Base-by-base conservation (phyloP, 2,797 vertebrate species). In the Mormyrus proboscirostris region DNA sequence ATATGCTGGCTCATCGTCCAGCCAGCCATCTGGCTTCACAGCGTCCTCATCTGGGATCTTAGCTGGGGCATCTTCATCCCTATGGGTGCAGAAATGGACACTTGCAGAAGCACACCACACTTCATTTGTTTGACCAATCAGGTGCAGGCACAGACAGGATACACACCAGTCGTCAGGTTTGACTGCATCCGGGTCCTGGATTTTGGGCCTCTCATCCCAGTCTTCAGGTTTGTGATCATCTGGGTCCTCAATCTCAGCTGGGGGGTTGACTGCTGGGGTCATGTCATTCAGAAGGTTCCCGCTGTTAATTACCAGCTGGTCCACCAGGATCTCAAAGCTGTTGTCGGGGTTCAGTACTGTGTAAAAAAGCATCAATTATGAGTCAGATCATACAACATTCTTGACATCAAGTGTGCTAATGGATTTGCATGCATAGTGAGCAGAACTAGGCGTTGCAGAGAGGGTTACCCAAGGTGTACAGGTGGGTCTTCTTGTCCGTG, bases 181-280 rank as follows among this genome's bases (percentile, higher is more conserved):
- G 91, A 95, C 92, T 19, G 99, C 97, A 88, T 97, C 96, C 0
- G 98, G 98, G 93, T 99, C 99, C 91, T 98, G 95, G 91, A 99
- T 98, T 95, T 99, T 99, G 25, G 99, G 95, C 91, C 97, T 97
- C 93, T 99, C 99, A 88, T 99, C 98, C 99, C 99, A 99, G 92
- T 99, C 98, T 88, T 99, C 99, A 0, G 99, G 99, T 51, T 99
- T 99, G 89, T 95, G 95, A 93, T 99, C 98, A 47, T 99, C 97
- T 0, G 98, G 98, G 91, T 99, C 99, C 91, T 99, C 98, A 55
- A 99, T 98, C 95, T 99, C 99, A 2, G 96, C 96, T 0, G 96
- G 89, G 8, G 99, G 99, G 93, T 99, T 99, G 50, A 99, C 95
- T 1, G 98, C 89, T 1, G 99, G 99, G 84, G 96, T 97, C 96